Evolutionary conservation across 2,797 vertebrate genomes (phyloP), one percentile per base, ranked within the genome.

Genomic region (Podargus strigoides): DNA sequence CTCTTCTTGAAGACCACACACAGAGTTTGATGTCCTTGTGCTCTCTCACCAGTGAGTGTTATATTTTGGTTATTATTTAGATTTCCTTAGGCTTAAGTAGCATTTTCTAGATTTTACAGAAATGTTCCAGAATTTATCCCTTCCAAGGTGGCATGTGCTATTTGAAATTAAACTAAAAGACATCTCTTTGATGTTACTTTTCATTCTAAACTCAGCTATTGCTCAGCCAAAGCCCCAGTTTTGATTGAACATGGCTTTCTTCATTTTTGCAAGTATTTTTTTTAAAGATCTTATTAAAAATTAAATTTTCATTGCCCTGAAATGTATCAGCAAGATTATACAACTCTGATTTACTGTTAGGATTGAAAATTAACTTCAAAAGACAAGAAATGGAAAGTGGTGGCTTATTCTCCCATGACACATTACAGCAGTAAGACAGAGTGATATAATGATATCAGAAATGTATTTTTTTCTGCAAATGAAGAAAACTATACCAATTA

Each of bases 301-400:
- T 97, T 97, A 97, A 97, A 97, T 97, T 97, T 97, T 96, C 97
- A 95, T 96, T 97, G 90, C 96, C 95, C 77, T 96, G 89, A 97
- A 97, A 97, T 97, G 91, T 97, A 97, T 97, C 97, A 95, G 97
- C 94, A 97, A 97, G 97, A 98, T 97, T 96, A 86, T 84, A 97
- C 93, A 96, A 95, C 96, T 97, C 91, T 97, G 97, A 98, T 98
- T 96, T 97, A 94, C 94, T 97, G 95, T 98, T 98, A 97, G 97
- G 94, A 95, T 89, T 42, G 56, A 84, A 97, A 97, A 98, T 98
- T 96, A 97, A 98, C 97, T 98, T 98, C 97, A 98, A 98, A 98
- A 97, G 96, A 86, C 95, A 95, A 97, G 96, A 96, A 97, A 97
- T 95, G 63, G 89, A 97, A 96, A 97, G 90, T 92, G 68, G 81